Evolutionary conservation across 2,113 vertebrate species (phyloP).

Genomic region (Alethe diademata): DNA sequence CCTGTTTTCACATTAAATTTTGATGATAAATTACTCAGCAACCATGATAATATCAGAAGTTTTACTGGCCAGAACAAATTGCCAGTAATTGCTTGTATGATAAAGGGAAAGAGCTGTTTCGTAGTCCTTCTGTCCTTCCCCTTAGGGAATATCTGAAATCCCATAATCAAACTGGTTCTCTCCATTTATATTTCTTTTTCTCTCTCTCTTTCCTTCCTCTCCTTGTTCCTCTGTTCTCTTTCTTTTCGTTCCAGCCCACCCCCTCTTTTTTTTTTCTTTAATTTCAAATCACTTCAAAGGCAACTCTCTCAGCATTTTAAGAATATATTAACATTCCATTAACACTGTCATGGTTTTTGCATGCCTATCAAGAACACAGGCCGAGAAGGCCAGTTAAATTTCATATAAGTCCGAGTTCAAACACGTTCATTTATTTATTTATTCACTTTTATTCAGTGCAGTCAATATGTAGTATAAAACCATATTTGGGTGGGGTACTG

Average conservation of each 20-base stretch:
- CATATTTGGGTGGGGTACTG: neutral
- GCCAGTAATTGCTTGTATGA: constrained; percentile 82
- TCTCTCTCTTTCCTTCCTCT: neutral
- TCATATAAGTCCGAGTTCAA: constrained; percentile 45
- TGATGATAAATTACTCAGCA: constrained; percentile 87
- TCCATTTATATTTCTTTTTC: neutral
- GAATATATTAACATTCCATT: constrained; percentile 72
- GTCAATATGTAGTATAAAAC: neutral
- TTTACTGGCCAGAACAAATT: constrained; percentile 88
- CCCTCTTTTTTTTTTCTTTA: neutral
- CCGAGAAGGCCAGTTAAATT: constrained; percentile 48
- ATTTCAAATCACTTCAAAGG: constrained; percentile 57
- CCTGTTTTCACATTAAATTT: constrained; percentile 87
- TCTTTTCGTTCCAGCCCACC: neutral
- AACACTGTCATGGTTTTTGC: constrained; percentile 36
- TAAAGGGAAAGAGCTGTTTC: constrained; percentile 74
- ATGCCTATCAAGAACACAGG: neutral
- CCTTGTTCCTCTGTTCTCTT: neutral
- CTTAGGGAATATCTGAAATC: constrained; percentile 37
- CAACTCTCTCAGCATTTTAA: constrained; percentile 24
- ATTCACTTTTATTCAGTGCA: neutral
- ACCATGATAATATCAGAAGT: constrained; percentile 86
- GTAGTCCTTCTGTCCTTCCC: constrained; percentile 57
- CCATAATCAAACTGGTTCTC: constrained; percentile 30
- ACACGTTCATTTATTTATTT: constrained; percentile 48